These are phyloP conservation scores for Rhagoletis pomonella DNA, from an alignment of 1,140 invertebrate genomes.

Conservation along the genomic window DNA sequence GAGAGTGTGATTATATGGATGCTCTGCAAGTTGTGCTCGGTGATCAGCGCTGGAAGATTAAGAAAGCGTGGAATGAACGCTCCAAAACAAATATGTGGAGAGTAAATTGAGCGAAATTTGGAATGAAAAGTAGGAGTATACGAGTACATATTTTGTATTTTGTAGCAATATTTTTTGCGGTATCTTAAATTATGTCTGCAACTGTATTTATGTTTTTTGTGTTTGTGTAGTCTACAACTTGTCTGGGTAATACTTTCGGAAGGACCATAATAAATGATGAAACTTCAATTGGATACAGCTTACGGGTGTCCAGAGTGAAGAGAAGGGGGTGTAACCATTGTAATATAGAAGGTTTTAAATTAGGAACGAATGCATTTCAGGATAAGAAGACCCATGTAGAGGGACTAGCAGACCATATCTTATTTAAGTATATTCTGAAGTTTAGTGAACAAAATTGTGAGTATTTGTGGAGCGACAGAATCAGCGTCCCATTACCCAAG, in stretches of 20 bases:
- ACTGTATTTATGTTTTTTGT: not conserved
- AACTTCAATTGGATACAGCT: not conserved
- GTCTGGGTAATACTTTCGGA: not conserved
- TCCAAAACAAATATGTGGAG: not conserved
- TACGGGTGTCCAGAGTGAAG: not conserved
- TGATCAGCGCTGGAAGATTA: slow-evolving; percentile 40
- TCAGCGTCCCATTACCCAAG: no score
- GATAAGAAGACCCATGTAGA: no score
- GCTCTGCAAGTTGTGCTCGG: slow-evolving; percentile 28
- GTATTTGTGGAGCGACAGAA: no score
- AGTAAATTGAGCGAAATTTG: not conserved
- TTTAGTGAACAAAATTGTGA: no score
- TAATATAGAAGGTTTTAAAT: not conserved
- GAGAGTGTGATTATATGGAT: slow-evolving; percentile 47
- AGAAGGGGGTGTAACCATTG: no score
- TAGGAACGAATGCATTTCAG: not conserved
- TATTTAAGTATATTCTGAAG: no score
- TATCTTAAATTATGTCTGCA: not conserved
- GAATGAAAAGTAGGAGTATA: not conserved
- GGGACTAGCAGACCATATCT: no score
- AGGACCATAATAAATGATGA: slow-evolving; percentile 6
- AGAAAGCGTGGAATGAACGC: slow-evolving; percentile 19
- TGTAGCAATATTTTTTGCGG: not conserved
- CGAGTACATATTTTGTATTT: not conserved
- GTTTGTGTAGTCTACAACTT: not conserved